These are phyloP conservation scores for Sinocyclocheilus anshuiensis DNA, from an alignment of 2,113 vertebrate species.

Conservation along the genomic window DNA sequence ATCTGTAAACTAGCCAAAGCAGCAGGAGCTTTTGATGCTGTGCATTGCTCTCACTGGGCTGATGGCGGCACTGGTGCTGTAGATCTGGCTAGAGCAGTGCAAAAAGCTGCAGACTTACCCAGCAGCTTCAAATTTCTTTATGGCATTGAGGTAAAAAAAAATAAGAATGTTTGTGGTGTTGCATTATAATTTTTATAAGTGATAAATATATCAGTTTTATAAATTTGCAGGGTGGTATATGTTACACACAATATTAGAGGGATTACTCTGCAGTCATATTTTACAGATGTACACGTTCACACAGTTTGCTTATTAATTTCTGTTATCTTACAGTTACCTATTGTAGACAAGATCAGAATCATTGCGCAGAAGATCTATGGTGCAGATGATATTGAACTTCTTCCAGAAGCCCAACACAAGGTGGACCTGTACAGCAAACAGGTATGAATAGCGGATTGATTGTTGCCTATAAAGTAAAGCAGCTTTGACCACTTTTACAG, in stretches of 20 bases:
- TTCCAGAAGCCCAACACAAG: conserved; percentile 91
- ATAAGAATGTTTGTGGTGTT: too few species aligned
- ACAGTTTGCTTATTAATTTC: neutral
- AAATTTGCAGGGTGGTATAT: neutral
- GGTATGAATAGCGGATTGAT: conserved; percentile 69
- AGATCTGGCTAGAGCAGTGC: conserved; percentile 84
- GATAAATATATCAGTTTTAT: too few species aligned
- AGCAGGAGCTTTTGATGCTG: conserved; percentile 90
- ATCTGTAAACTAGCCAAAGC: conserved; percentile 83
- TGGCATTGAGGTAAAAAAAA: conserved; percentile 79
- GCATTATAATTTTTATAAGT: too few species aligned
- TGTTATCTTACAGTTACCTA: conserved; percentile 77
- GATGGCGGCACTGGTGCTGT: conserved; percentile 88
- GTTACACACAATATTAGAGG: neutral
- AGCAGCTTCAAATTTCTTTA: conserved; percentile 92
- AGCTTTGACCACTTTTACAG: neutral
- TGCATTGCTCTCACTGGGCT: conserved; percentile 92
- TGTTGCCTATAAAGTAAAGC: neutral
- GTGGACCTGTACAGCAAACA: conserved; percentile 91
- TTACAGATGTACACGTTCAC: neutral
- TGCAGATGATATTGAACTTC: conserved; percentile 90
- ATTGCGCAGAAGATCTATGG: conserved; percentile 96
- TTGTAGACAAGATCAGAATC: conserved; percentile 90
- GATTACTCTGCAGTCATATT: neutral
- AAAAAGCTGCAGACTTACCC: conserved; percentile 82